phyloP scores from a whole-genome alignment of 2,888 invertebrate species.

The Creontiades dilutus region DNA sequence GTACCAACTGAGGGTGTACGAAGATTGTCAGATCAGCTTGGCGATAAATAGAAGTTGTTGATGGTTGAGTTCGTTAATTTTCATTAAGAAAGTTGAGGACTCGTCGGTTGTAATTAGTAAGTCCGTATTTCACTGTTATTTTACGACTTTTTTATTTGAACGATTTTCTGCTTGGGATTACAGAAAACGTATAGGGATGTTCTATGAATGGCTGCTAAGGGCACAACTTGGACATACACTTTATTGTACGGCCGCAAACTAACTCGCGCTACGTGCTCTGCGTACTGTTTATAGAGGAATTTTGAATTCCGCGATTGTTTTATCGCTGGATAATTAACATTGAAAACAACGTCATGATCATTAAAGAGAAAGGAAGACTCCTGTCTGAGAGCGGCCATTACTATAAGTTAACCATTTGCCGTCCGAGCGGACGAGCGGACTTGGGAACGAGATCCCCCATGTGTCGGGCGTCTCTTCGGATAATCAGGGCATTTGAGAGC shows the following conservation, averaged over 20 bases:
- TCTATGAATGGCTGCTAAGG: not conserved
- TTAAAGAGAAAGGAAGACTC: constrained; percentile 41
- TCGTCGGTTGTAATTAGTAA: too few species aligned
- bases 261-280: constrained; percentile 28
- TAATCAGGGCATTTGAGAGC: constrained; percentile 45
- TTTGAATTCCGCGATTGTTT: constrained; percentile 18
- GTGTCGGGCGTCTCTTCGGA: not conserved
- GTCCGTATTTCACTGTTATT: too few species aligned
- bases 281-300: not conserved
- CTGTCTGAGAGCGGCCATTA: constrained; percentile 11
- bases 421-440: not conserved
- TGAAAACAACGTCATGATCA: constrained; percentile 46
- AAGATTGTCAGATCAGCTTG: too few species aligned
- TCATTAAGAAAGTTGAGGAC: too few species aligned
- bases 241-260: not conserved
- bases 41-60: too few species aligned
- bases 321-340: constrained; percentile 42
- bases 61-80: too few species aligned
- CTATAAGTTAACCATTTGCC: constrained; percentile 51
- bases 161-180: not conserved
- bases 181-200: too few species aligned
- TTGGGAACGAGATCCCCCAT: not conserved
- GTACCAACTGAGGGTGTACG: too few species aligned
- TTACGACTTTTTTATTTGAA: too few species aligned
- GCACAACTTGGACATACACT: not conserved